A percentile compares a stretch with the other conserved stretches of the same genome.
phyloP scores from a whole-genome alignment of 1,140 invertebrate species.

The Adelges cooleyi region DNA sequence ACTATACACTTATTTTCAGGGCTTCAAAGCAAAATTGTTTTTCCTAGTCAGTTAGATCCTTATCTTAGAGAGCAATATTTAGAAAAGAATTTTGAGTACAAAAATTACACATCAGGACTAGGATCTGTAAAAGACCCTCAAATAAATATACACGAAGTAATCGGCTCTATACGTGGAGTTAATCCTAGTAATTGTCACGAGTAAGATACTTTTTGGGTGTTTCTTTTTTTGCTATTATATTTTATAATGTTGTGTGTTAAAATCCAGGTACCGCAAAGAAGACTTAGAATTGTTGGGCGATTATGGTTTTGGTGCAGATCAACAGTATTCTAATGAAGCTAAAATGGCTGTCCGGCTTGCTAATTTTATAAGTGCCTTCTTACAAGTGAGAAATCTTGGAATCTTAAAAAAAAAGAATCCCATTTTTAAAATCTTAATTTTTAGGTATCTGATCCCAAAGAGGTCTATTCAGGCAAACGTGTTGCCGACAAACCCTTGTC shows the following conservation, averaged over 20 bases:
- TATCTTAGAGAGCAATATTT: conserved; percentile 59
- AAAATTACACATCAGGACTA: conserved; percentile 43
- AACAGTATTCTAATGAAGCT: conserved; percentile 87
- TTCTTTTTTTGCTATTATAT: not conserved
- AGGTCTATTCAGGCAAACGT: conserved; percentile 84
- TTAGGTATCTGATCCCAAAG: conserved; percentile 78
- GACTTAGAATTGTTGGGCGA: conserved; percentile 69
- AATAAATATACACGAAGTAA: conserved; percentile 60
- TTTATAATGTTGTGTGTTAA: conserved; percentile 1
- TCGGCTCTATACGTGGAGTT: conserved; percentile 63
- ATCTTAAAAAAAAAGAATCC: not conserved
- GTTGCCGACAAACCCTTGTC: conserved; percentile 77
- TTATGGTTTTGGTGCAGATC: conserved; percentile 69
- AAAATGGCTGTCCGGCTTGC: conserved; percentile 87
- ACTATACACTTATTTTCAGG: conserved; percentile 42
- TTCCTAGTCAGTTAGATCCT: conserved; percentile 58
- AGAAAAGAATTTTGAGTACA: conserved; percentile 60
- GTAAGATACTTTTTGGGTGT: conserved; percentile 38
- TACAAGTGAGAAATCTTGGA: conserved; percentile 51
- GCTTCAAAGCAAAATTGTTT: conserved; percentile 66
- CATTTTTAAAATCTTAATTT: conserved; percentile 30
- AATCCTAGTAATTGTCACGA: conserved; percentile 58
- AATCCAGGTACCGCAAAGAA: conserved; percentile 51
- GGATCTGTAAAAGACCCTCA: conserved; percentile 48
- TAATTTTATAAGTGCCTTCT: conserved; percentile 88